Base-by-base conservation (phyloP, 2,888 invertebrate species). In the Sphaerophoria rueppellii region DNA sequence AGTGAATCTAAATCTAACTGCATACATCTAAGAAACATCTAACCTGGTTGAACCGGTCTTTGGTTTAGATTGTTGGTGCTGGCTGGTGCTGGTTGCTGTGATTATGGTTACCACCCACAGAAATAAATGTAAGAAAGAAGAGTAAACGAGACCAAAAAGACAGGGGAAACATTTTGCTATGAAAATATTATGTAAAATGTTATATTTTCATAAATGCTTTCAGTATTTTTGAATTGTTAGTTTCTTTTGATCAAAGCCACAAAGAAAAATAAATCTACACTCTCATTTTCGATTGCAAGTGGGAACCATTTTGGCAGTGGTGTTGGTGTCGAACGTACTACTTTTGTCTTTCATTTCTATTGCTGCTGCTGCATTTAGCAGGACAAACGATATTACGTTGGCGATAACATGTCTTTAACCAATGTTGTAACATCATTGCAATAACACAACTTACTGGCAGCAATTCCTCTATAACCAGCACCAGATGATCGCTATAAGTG, bases 391-490 rank as follows among this genome's bases (percentile, higher is more conserved):
- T 80, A 73, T 85, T 76, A 85, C 80, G 83, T 85, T 71, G 76
- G 80, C 72, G 76, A 85, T 85, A 80, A 85, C 73, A 72, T 73
- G 75, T 79, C 70, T 75, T 83, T 76, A 72, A 75, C 83, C 83
- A 80, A 80, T 80, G 83, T 85, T 85, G 83, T 72, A 85, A 85
- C 76, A 85, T 70, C 75, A 76, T 48, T 76, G 80, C 57, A 80
- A 80, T 83, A 78, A 71, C 70, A 78, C 37, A 82, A 74, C 70
- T 24, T 52, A 54, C 67, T 50, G 55, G 63, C 52, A 50, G 70
- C 52, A 69, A 34, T 32, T 65, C 1, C 7, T 40, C 58, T 58
- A 40, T 34, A 34, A 2, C 37, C 35, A 43, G 32, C 65, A 63
- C 32, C 65, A 78, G 72, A 77, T 73, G 77, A 82, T 83, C 74